phyloP scores from a whole-genome alignment of 2,797 vertebrate genomes.

The Tinamus major region DNA sequence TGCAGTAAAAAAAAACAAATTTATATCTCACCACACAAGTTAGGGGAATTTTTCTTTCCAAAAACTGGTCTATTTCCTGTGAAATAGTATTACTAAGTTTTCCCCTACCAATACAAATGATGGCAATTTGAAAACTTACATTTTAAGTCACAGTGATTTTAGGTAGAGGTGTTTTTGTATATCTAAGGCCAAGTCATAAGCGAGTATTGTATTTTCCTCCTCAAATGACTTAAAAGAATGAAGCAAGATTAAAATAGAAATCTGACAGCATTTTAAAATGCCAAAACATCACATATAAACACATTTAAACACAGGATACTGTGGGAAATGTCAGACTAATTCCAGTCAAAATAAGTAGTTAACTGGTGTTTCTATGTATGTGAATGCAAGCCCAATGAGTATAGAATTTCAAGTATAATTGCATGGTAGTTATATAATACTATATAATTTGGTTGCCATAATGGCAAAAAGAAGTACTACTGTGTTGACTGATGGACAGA shows the following conservation, averaged over 20 bases:
- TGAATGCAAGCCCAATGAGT: slow-evolving; percentile 29
- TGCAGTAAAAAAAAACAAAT: not conserved
- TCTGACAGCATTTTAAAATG: slow-evolving; percentile 7
- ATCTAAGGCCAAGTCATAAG: not conserved
- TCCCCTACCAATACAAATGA: not conserved
- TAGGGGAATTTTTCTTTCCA: not conserved
- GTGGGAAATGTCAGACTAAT: not conserved
- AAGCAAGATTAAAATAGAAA: not conserved
- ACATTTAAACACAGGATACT: not conserved
- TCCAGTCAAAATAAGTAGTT: not conserved
- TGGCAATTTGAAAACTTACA: not conserved
- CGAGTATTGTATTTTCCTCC: not conserved
- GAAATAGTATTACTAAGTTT: not conserved
- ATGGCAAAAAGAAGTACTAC: not conserved
- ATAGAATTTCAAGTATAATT: slow-evolving; percentile 41
- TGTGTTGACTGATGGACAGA: not conserved
- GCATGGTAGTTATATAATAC: slow-evolving; percentile 10
- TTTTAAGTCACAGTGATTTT: not conserved
- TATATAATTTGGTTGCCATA: slow-evolving; percentile 16
- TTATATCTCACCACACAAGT: not conserved
- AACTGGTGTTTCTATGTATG: not conserved
- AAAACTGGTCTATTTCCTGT: not conserved
- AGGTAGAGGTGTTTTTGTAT: not conserved
- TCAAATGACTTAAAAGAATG: not conserved
- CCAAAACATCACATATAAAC: not conserved